A percentile compares a stretch with the other conserved stretches of the same genome.
These are phyloP conservation scores for Philopedon plagiatum DNA, from an alignment of 2,888 invertebrate genomes.

Conservation along the genomic window DNA sequence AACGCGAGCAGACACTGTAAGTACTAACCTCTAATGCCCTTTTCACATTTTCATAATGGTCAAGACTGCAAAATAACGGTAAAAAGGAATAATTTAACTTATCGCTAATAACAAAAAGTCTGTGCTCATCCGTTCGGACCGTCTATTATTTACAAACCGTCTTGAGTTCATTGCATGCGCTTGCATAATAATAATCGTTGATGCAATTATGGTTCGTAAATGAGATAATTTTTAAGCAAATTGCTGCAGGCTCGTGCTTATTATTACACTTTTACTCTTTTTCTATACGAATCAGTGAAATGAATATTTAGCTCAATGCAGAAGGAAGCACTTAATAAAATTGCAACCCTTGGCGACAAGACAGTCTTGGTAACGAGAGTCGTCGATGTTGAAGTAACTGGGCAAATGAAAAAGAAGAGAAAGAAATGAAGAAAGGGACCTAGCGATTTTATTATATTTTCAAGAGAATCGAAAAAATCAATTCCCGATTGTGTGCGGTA, in stretches of 20 bases:
- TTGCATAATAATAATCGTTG: slow-evolving; percentile 9
- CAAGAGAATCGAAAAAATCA: too few species aligned
- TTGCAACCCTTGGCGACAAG: too few species aligned
- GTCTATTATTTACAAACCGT: background rate
- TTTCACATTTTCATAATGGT: background rate
- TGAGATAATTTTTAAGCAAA: background rate
- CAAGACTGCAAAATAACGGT: background rate
- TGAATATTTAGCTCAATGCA: too few species aligned
- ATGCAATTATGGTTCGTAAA: slow-evolving; percentile 1
- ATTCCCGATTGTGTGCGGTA: too few species aligned
- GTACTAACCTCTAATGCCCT: background rate
- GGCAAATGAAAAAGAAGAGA: too few species aligned
- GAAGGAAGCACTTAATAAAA: too few species aligned
- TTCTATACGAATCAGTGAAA: background rate
- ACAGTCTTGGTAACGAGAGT: too few species aligned
- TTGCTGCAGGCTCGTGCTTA: background rate
- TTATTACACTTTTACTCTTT: background rate
- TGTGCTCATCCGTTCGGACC: background rate
- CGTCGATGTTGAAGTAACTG: too few species aligned
- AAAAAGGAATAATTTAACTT: background rate
- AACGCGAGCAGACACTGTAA: too few species aligned
- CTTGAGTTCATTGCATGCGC: slow-evolving; percentile 1
- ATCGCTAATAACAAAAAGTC: background rate
- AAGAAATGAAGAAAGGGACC: too few species aligned
- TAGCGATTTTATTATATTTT: too few species aligned